A percentile compares a stretch with the other conserved stretches of the same genome.
Conservation (phyloP, 2,113 vertebrate genomes). For the Lontra canadensis region DNA sequence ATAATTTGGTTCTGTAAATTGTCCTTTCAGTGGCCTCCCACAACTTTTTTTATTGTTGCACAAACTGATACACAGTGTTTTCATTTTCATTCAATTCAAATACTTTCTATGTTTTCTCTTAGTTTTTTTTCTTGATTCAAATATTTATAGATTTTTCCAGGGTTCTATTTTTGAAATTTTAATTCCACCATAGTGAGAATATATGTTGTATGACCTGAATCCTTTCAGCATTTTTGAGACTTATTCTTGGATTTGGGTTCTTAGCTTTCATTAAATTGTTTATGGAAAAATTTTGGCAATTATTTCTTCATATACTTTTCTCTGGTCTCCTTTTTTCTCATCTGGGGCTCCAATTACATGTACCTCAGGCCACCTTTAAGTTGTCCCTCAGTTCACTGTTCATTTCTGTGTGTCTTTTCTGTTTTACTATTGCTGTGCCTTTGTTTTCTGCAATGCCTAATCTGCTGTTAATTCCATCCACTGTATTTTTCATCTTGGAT, state of each 20-base stretch:
- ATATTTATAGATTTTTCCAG: neutral
- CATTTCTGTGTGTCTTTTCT: neutral
- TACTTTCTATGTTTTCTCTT: neutral
- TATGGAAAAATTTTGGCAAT: neutral
- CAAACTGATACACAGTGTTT: neutral
- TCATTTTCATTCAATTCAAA: constrained; percentile 8
- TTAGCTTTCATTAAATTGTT: neutral
- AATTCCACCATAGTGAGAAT: neutral
- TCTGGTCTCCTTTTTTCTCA: neutral
- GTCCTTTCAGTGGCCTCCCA: neutral
- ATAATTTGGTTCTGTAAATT: neutral
- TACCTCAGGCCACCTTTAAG: neutral
- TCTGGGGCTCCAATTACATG: neutral
- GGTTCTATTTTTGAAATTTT: neutral
- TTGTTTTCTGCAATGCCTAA: neutral
- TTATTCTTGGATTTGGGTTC: neutral
- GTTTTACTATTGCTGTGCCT: neutral
- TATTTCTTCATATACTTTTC: neutral
- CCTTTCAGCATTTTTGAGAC: neutral
- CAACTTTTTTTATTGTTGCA: neutral
- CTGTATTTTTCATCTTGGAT: neutral
- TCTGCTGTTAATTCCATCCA: neutral
- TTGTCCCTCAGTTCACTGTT: neutral
- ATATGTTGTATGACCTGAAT: neutral
- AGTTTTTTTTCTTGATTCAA: neutral